Conservation (phyloP, 1,140 invertebrate genomes). For the Leptonema lineaticorne region DNA sequence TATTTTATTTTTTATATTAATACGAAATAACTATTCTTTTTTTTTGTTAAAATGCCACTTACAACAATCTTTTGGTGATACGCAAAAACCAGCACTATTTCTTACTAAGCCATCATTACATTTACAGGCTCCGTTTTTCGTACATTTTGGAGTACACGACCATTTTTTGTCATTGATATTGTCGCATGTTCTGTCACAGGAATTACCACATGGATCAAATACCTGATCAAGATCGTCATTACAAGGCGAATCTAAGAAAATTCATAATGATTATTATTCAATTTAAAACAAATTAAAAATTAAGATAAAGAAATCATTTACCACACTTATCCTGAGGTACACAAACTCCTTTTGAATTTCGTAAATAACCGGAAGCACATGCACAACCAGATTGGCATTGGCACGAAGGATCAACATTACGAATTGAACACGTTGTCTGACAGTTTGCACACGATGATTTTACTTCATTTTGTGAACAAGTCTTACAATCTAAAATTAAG, state of each 20-base stretch:
- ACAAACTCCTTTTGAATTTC: conserved; percentile 26
- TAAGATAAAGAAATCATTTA: background rate
- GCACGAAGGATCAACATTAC: background rate
- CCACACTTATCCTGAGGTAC: conserved; percentile 20
- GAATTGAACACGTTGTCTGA: background rate
- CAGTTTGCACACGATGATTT: background rate
- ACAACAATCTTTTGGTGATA: conserved; percentile 11
- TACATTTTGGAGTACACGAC: background rate
- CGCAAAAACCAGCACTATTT: conserved; percentile 1
- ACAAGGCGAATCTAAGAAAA: conserved; percentile 12
- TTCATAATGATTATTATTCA: background rate
- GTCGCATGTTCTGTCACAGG: conserved; percentile 15
- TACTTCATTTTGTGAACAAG: conserved; percentile 6
- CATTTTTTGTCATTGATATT: conserved; percentile 15
- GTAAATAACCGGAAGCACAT: conserved; percentile 19
- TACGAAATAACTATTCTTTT: background rate
- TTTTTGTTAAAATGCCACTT: background rate
- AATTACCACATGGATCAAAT: background rate
- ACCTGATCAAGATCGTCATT: conserved; percentile 1
- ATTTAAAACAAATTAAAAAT: background rate
- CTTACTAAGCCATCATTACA: background rate
- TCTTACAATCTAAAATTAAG: background rate
- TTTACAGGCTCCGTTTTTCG: background rate
- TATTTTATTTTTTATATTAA: background rate
- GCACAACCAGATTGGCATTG: conserved; percentile 23